Evolutionary conservation across 2,113 vertebrate species (phyloP).

Genomic region (Channa argus): DNA sequence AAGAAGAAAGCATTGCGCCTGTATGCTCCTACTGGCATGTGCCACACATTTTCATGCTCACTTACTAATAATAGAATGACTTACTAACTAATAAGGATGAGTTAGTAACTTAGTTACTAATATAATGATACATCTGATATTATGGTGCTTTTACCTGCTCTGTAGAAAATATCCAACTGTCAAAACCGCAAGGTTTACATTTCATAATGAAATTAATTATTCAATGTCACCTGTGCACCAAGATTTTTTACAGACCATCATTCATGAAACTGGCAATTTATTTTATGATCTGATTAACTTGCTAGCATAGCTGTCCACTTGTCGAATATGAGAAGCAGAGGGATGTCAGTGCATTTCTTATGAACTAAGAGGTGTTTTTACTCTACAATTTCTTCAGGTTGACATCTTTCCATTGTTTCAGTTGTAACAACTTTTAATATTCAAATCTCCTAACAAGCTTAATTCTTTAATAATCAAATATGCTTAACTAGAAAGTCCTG

Average conservation of each 20-base stretch:
- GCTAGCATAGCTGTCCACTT: slow-evolving; percentile 35
- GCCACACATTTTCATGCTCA: slow-evolving; percentile 64
- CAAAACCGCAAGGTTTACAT: slow-evolving; percentile 9
- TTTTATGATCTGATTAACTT: slow-evolving; percentile 3
- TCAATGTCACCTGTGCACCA: not conserved
- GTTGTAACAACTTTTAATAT: not conserved
- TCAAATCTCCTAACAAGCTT: not conserved
- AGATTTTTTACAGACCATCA: not conserved
- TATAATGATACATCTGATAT: slow-evolving; percentile 1
- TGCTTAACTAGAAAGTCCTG: not conserved
- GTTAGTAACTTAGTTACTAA: too few relatives aligned
- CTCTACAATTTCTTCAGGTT: slow-evolving; percentile 28
- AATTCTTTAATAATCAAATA: not conserved
- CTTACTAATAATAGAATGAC: slow-evolving; percentile 61
- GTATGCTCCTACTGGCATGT: slow-evolving; percentile 56
- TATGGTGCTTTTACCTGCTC: slow-evolving; percentile 21
- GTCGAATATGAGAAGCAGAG: not conserved
- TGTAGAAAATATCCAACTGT: not conserved
- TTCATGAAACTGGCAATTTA: not conserved
- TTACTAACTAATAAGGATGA: not conserved
- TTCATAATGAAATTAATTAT: not conserved
- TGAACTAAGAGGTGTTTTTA: slow-evolving; percentile 25
- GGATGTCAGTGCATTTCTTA: not conserved
- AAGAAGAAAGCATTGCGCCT: slow-evolving; percentile 38
- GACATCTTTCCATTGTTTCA: slow-evolving; percentile 15